Evolutionary conservation across 1,140 invertebrate genomes (phyloP), one percentile per base, ranked within the genome.

Genomic region (Drosophila leontia): DNA sequence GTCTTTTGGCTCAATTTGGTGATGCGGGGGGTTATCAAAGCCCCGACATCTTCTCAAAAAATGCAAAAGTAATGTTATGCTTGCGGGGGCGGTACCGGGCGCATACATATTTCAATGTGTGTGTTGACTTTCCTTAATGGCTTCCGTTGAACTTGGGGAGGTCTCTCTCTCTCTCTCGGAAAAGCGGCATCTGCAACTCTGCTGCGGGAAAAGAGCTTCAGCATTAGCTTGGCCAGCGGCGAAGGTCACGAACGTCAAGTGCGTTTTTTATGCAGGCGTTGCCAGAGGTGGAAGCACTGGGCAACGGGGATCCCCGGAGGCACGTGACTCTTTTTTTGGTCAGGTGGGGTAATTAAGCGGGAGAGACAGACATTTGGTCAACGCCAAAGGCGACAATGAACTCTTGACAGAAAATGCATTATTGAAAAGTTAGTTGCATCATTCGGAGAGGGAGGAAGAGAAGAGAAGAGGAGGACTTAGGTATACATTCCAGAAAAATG

Each of bases 91-190:
- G 44, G 47, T 39, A 35, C 11, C 42, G 26, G 50, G 35, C 47
- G 39, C 3, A 32, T 67, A n/a, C 35, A 39, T 39, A 39, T 63
- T 77, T 61, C 60, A 50, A 62, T 65, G 47, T 39, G 13, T 23
- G 35, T 53, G 42, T 70, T 77, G 80, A 82, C 62, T 82, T 78
- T 77, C 70, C 64, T 72, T 71, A 61, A 58, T 88, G 72, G 83
- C 83, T 87, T 88, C 83, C 80, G 83, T 87, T 88, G 84, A 77
- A 80, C 84, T 72, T 88, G 82, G 65, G 45, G 44, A 72, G 67
- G 58, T 62, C 51, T 50, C 47, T 39, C 45, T 12, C 45, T 12
- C 67, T 53, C 60, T 23, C 23, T 23, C 23, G 6, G 19, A 53
- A 42, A 39, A 7, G 26, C 64, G 3, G 35, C 50, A 35, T 42